These are phyloP conservation scores for Sylvicola cinctus DNA, from an alignment of 2,888 invertebrate genomes.

Conservation along the genomic window DNA sequence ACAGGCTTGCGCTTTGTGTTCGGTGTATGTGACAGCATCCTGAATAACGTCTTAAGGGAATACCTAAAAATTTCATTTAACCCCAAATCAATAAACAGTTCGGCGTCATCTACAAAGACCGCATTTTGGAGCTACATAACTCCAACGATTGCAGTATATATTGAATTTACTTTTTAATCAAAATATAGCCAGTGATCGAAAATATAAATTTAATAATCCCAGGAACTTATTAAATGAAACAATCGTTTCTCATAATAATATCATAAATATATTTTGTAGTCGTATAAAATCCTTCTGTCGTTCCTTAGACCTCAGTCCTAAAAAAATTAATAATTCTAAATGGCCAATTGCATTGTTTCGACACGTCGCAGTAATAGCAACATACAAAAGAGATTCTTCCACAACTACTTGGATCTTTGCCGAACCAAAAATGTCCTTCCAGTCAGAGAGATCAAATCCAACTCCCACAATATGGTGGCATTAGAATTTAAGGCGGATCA, in stretches of 20 bases:
- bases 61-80: conserved; percentile 21
- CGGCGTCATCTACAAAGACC: conserved; percentile 62
- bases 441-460: not conserved
- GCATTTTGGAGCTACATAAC: conserved; percentile 91
- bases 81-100: conserved; percentile 38
- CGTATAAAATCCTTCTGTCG: too few species aligned
- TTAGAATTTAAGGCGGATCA: not conserved
- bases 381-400: too few species aligned
- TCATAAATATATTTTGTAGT: too few species aligned
- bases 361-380: too few species aligned
- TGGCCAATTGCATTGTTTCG: too few species aligned
- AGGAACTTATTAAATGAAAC: too few species aligned
- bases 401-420: too few species aligned
- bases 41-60: conserved; percentile 68
- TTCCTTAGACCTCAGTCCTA: too few species aligned
- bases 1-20: conserved; percentile 71
- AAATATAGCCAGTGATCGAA: conserved; percentile 88
- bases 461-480: not conserved
- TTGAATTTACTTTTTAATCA: too few species aligned
- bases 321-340: too few species aligned
- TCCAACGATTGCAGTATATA: conserved; percentile 99
- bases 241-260: too few species aligned
- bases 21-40: conserved; percentile 71
- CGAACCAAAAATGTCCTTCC: not conserved
- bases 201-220: conserved; percentile 90